Base-by-base conservation (phyloP, 2,113 vertebrate species). In the Phalacrocorax carbo region DNA sequence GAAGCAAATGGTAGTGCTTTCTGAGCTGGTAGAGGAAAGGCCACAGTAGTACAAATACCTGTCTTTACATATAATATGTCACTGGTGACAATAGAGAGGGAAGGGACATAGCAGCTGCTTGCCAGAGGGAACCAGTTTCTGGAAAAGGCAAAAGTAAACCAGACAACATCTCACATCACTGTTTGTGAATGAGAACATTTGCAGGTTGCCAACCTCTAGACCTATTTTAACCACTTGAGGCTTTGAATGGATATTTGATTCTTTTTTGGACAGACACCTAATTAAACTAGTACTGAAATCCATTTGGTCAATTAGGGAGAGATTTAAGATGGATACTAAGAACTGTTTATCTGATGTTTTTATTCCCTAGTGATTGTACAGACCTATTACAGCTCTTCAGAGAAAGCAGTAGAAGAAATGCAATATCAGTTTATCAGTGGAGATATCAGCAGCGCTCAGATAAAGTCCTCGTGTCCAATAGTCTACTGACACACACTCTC, bases 211-310 rank as follows among this genome's bases (percentile, higher is more conserved):
- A 86, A 1, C 13, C 32, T 82, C 62, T 75, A 78, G 64, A 65
- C 51, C 52, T 69, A 55, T 76, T 96, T 95, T 88, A 94, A 79
- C 57, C 1, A 2, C 42, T 21, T 64, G 46, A 71, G 22, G 29
- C 49, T 82, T 70, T 90, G 68, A 96, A 94, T 54, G 60, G 89
- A 32, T 78, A 55, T 77, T 86, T 82, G 38, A 94, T 90, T 92
- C 23, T 82, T 68, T 86, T 90, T 86, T 71, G 65, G 82, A 91
- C 52, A 96, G 90, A 93, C 44, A 90, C 65, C 61, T 95, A 96
- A 96, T 96, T 95, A 93, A 96, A 86, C 49, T 64, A 82, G 57
- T 70, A 84, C 58, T 95, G 86, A 90, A 91, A 86, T 77, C 42
- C 64, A 82, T 95, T 96, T 94, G 72, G 62, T 93, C 94, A 94